phyloP scores from a whole-genome alignment of 2,113 vertebrate species.

The Terrapene triunguis region DNA sequence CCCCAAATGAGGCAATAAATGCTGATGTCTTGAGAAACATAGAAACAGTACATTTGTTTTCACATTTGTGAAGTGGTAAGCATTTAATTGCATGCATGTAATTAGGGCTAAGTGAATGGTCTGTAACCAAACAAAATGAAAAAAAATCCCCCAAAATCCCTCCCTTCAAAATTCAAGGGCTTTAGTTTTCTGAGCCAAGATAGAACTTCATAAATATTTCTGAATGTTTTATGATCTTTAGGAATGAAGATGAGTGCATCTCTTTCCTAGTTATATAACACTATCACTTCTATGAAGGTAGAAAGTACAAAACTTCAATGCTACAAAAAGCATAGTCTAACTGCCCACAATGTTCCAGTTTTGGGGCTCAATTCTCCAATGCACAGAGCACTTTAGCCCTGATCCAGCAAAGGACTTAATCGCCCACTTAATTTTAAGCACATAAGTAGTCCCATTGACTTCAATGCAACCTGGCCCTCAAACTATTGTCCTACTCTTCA shows the following conservation, averaged over 20 bases:
- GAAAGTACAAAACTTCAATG: slow-evolving; percentile 56
- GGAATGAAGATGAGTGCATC: slow-evolving; percentile 57
- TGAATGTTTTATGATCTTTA: slow-evolving; percentile 63
- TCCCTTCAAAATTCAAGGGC: slow-evolving; percentile 61
- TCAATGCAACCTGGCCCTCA: background rate
- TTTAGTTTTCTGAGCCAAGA: slow-evolving; percentile 40
- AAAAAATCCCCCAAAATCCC: background rate
- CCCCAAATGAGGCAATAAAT: slow-evolving; percentile 56
- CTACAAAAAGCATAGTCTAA: slow-evolving; percentile 54
- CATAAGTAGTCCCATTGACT: background rate
- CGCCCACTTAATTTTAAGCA: slow-evolving; percentile 23
- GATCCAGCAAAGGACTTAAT: slow-evolving; percentile 38
- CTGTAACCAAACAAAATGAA: slow-evolving; percentile 34
- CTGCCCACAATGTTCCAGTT: slow-evolving; percentile 68
- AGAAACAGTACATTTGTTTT: slow-evolving; percentile 66
- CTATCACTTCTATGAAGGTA: slow-evolving; percentile 47
- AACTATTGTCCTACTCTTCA: background rate
- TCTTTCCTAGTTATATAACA: slow-evolving; percentile 69
- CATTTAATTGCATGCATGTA: slow-evolving; percentile 34
- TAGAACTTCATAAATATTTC: slow-evolving; percentile 62
- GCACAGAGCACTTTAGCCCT: slow-evolving; percentile 54
- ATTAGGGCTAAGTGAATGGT: slow-evolving; percentile 64
- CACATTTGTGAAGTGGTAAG: slow-evolving; percentile 54
- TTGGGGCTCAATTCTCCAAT: slow-evolving; percentile 45
- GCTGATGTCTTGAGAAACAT: slow-evolving; percentile 39